Conservation (phyloP, 2,797 vertebrate species). For the Arrhamphus sclerolepis region DNA sequence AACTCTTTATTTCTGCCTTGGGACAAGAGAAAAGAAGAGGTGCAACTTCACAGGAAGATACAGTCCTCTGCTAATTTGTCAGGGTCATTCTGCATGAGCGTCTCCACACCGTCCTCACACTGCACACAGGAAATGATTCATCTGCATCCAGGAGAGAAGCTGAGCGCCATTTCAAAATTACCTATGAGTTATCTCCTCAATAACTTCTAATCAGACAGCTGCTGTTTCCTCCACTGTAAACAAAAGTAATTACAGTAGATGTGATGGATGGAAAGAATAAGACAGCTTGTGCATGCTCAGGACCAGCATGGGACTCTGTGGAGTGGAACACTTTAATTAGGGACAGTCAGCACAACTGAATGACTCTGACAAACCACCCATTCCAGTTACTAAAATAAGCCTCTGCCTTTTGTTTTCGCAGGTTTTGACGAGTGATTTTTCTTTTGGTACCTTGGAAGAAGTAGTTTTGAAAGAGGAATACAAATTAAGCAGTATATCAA, state of each 20-base stretch:
- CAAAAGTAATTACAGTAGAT: slow-evolving; percentile 83
- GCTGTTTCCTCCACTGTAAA: slow-evolving; percentile 80
- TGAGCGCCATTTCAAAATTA: slow-evolving; percentile 71
- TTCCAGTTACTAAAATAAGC: slow-evolving; percentile 73
- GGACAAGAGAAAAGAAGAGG: slow-evolving; percentile 43
- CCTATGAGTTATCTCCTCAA: slow-evolving; percentile 78
- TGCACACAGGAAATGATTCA: slow-evolving; percentile 71
- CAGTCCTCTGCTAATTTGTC: slow-evolving; percentile 66
- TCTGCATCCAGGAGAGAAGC: slow-evolving; percentile 70
- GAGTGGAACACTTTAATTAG: slow-evolving; percentile 85
- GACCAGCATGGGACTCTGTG: slow-evolving; percentile 69
- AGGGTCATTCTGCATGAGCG: slow-evolving; percentile 56
- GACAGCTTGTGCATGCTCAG: slow-evolving; percentile 76
- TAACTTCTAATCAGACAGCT: slow-evolving; percentile 80
- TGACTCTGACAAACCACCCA: slow-evolving; percentile 71
- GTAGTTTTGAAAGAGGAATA: slow-evolving; percentile 37
- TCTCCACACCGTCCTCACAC: slow-evolving; percentile 42
- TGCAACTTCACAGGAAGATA: slow-evolving; percentile 33
- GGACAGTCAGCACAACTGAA: slow-evolving; percentile 71
- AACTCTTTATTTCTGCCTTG: slow-evolving; percentile 37
- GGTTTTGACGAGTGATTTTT: slow-evolving; percentile 50
- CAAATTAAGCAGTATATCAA: slow-evolving; percentile 35
- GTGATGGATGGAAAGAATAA: slow-evolving; percentile 78
- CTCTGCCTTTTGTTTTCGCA: slow-evolving; percentile 59
- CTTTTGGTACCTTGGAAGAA: slow-evolving; percentile 42